These are phyloP conservation scores for Drosophila rhopaloa DNA, from an alignment of 1,140 invertebrate genomes.

Conservation along the genomic window DNA sequence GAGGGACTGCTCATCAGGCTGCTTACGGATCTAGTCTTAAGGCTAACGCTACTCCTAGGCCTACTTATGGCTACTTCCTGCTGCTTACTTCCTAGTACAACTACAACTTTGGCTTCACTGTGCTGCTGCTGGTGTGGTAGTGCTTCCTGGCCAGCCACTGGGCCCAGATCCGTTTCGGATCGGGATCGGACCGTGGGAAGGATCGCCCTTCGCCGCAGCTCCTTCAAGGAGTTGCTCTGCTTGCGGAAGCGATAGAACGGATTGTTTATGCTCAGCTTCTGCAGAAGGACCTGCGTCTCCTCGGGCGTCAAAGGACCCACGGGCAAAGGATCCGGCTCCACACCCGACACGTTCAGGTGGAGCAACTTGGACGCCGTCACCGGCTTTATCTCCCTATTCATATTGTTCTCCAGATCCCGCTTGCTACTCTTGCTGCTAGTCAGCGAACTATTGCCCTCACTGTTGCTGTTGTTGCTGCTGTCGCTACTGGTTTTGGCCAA, in stretches of 20 bases:
- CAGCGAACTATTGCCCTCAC: slow-evolving; percentile 50
- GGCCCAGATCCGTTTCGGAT: slow-evolving; percentile 67
- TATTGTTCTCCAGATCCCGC: slow-evolving; percentile 64
- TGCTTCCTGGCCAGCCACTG: neutral
- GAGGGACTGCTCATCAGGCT: slow-evolving; percentile 49
- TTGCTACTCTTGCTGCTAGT: slow-evolving; percentile 56
- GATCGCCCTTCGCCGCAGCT: slow-evolving; percentile 44
- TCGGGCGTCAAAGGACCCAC: slow-evolving; percentile 38
- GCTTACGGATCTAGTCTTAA: slow-evolving; percentile 79
- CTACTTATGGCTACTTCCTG: slow-evolving; percentile 72
- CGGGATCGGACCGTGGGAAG: slow-evolving; percentile 27
- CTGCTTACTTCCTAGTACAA: slow-evolving; percentile 83
- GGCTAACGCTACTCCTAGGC: slow-evolving; percentile 47
- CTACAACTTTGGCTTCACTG: slow-evolving; percentile 83
- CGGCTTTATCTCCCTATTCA: slow-evolving; percentile 64
- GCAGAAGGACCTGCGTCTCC: slow-evolving; percentile 67
- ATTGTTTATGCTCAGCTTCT: slow-evolving; percentile 80
- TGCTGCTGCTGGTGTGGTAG: slow-evolving; percentile 30
- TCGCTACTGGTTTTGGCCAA: slow-evolving; percentile 12
- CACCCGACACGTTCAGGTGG: slow-evolving; percentile 56
- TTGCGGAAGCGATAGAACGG: slow-evolving; percentile 83
- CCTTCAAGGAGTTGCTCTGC: slow-evolving; percentile 77
- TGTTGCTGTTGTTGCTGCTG: slow-evolving; percentile 24
- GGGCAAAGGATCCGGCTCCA: slow-evolving; percentile 22
- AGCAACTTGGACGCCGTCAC: slow-evolving; percentile 48